Evolutionary conservation across 2,888 invertebrate genomes (phyloP), one percentile per base, ranked within the genome.

Genomic region (Portevinia maculata): DNA sequence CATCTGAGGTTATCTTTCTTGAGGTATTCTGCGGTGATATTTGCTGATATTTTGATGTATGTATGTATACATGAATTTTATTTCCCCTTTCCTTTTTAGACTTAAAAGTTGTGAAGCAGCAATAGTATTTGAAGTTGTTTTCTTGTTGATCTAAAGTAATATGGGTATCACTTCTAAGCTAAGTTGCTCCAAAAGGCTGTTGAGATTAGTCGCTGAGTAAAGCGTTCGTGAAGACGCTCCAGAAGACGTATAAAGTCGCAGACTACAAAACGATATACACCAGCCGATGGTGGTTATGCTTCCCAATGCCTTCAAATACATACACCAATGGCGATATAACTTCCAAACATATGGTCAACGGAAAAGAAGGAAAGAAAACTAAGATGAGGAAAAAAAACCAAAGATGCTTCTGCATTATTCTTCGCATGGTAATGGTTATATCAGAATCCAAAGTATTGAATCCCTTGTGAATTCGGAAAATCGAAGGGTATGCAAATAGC

Each of bases 401-500:
- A 44, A 60, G 34, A 48, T 57, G 52, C 65, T 67, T 30, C n/a
- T n/a, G 60, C 21, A 57, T 69, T 79, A 76, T 81, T 76, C 81
- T 76, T 64, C 21, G 70, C 52, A 70, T 65, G 70, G 81, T 70
- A 81, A 76, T 81, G 81, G 76, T 81, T 76, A 81, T 76, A 81
- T 81, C 76, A 76, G 81, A 81, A 65, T 71, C 64, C 55, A 9
- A 19, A 28, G 53, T 60, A 79, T n/a, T 64, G 75, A 64, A 41
- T 70, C 81, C 76, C 81, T 65, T 44, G 79, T 44, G 79, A 74
- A 57, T 79, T 69, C 57, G 32, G 41, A n/a, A 32, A 64, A 44
- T 76, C 46, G 76, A 60, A 75, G 64, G 48, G 81, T 81, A 81
- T 81, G 81, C 81, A 81, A 81, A 81, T 76, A 52, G 76, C 52